Base-by-base conservation (phyloP, 2,888 invertebrate species). In the Dynastes tityus region DNA sequence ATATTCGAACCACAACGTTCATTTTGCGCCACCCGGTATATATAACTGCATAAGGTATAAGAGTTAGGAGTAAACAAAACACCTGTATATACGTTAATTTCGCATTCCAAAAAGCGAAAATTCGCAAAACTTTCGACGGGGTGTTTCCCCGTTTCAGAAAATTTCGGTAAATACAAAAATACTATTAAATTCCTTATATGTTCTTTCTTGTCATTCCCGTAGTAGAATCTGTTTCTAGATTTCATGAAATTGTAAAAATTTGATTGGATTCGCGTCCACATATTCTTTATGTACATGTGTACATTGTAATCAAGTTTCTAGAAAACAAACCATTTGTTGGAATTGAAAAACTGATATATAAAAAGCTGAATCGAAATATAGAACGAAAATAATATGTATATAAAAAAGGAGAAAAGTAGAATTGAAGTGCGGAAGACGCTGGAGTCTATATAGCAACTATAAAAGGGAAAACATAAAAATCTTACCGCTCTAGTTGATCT, bases 401-500 rank as follows among this genome's bases (percentile, higher is more conserved):
- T 1, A 5, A 37, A 37, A 8, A 58, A 5, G n/a, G 55, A 58
- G 22, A 22, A 58, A 22, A 58, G 22, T 22, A 22, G 22, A 22
- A 9, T 58, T 58, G n/a, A 58, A 58, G 22, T 58, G 55, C 55
- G 55, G 45, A 58, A 58, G 22, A 22, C 9, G 6, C 55, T 58
- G 5, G n/a, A 58, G n/a, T 58, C 55, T 58, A 22, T 22, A 58
- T 8, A 8, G 45, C 45, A 45, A 45, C 45, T 63, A 32, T 32
- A 40, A 22, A 67, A 67, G 22, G 22, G 40, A 16, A 67, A 40
- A 45, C 40, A 67, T 67, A 67, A 67, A 67, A 67, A 67, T 67
- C 40, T 67, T 67, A 45, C 65, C 45, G 65, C 65, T 67, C 65
- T 40, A 67, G 65, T 67, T 67, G 40, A 40, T 22, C 65, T 40